Evolutionary conservation across 2,113 vertebrate species (phyloP).

Genomic region (Emydura subglobosa): DNA sequence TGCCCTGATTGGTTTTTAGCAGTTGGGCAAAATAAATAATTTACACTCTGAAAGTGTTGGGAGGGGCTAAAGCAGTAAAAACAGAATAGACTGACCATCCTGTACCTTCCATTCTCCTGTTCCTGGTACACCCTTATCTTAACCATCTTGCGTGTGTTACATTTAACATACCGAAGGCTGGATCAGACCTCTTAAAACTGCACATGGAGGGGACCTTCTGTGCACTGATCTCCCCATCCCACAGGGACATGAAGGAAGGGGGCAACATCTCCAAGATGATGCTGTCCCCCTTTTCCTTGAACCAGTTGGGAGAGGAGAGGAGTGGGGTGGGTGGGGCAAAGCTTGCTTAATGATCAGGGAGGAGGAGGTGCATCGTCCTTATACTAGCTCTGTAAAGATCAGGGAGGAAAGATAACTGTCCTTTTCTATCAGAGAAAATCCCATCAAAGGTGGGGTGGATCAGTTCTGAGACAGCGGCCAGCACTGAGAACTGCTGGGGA

Average conservation of each 20-base stretch:
- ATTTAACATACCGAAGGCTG: neutral
- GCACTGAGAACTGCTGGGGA: neutral
- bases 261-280: neutral
- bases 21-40: neutral
- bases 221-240: neutral
- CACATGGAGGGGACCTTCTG: neutral
- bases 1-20: neutral
- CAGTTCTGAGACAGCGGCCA: neutral
- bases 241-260: neutral
- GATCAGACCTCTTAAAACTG: neutral
- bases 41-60: neutral
- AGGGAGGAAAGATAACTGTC: too few species aligned
- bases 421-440: neutral
- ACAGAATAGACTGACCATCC: neutral
- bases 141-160: neutral
- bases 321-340: neutral
- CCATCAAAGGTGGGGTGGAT: neutral
- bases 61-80: neutral
- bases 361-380: neutral
- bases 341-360: neutral
- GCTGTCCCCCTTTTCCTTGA: neutral
- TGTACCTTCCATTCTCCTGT: neutral
- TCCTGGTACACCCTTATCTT: neutral
- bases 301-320: neutral
- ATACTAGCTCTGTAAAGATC: neutral